phyloP scores from a whole-genome alignment of 2,888 invertebrate species.

The Cephus spinipes region DNA sequence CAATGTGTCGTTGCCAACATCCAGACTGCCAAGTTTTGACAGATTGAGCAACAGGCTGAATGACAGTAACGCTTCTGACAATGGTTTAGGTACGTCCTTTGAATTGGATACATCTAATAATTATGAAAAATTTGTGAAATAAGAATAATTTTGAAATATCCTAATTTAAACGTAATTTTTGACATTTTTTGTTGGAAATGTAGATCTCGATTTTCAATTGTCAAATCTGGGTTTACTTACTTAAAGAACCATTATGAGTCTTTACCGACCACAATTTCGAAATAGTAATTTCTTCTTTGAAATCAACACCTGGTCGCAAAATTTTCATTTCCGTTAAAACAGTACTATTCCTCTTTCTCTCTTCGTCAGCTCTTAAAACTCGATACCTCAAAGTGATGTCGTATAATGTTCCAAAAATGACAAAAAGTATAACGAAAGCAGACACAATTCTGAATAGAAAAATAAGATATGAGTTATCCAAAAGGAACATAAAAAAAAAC shows the following conservation, averaged over 20 bases:
- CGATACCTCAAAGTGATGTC: slow-evolving; percentile 60
- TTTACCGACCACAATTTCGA: slow-evolving; percentile 46
- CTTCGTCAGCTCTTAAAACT: slow-evolving; percentile 31
- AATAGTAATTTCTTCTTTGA: slow-evolving; percentile 39
- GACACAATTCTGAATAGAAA: slow-evolving; percentile 37
- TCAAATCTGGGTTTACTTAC: slow-evolving; percentile 25
- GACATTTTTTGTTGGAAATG: background rate
- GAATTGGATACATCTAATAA: slow-evolving; percentile 43
- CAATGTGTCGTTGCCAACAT: slow-evolving; percentile 68
- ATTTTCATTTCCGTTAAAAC: slow-evolving; percentile 27
- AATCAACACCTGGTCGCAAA: slow-evolving; percentile 13
- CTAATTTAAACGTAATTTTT: background rate
- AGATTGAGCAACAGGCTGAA: slow-evolving; percentile 56
- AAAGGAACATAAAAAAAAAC: background rate
- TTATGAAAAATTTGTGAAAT: background rate
- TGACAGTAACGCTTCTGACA: slow-evolving; percentile 50
- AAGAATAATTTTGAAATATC: background rate
- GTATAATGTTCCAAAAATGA: slow-evolving; percentile 66
- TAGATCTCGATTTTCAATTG: background rate
- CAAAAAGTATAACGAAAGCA: slow-evolving; percentile 57
- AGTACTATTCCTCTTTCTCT: slow-evolving; percentile 22
- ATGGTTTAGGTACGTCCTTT: slow-evolving; percentile 41
- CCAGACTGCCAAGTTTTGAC: slow-evolving; percentile 49
- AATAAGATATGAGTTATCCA: background rate
- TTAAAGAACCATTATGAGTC: slow-evolving; percentile 46